A percentile compares a stretch with the other conserved stretches of the same genome.
phyloP scores from a whole-genome alignment of 2,797 vertebrate species.

The Sternotherus odoratus region DNA sequence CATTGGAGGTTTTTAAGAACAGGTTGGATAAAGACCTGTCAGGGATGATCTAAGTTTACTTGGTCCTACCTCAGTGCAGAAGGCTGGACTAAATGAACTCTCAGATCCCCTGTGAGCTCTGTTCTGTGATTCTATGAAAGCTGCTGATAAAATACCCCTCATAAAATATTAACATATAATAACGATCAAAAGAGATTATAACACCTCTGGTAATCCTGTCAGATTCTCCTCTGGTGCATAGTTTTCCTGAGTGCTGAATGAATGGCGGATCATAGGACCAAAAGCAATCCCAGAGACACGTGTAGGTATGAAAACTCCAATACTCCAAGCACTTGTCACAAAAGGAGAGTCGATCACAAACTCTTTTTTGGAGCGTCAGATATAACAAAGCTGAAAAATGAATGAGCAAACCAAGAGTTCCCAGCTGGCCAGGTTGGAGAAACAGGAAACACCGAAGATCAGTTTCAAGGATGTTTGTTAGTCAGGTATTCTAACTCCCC shows the following conservation, averaged over 20 bases:
- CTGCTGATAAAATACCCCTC: neutral
- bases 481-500: neutral
- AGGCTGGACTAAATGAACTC: neutral
- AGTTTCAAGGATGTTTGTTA: neutral
- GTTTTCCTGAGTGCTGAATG: neutral
- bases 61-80: neutral
- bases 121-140: slow-evolving; percentile 17
- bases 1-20: no score
- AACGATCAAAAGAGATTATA: neutral
- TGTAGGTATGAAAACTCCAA: neutral
- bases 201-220: neutral
- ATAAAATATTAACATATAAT: slow-evolving; percentile 12
- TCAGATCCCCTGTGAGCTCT: neutral
- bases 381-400: neutral
- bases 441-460: neutral
- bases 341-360: neutral
- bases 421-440: neutral
- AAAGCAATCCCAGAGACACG: neutral
- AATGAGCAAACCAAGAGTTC: neutral
- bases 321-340: neutral
- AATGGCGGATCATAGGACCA: neutral
- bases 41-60: neutral
- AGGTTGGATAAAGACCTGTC: no score
- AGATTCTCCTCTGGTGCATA: neutral
- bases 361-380: neutral